Percentiles rank a stretch among this genome's conserved stretches.
These are phyloP conservation scores for Dioctria linearis DNA, from an alignment of 2,888 invertebrate species.

Conservation along the genomic window DNA sequence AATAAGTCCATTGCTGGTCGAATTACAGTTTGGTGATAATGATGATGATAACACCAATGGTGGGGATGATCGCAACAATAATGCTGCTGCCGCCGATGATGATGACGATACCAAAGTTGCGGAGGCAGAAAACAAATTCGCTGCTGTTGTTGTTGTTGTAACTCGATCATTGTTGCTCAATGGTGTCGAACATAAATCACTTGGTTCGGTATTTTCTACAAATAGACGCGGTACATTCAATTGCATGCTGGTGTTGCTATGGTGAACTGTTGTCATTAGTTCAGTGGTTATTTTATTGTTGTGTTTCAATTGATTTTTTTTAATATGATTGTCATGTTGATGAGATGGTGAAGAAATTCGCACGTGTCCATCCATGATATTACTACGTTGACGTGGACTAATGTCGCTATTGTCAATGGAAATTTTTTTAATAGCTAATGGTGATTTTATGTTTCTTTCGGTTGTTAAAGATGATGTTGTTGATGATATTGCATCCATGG, in stretches of 20 bases:
- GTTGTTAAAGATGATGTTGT: constrained; percentile 12
- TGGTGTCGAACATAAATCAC: constrained; percentile 55
- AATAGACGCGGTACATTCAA: constrained; percentile 7
- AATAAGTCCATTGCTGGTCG: constrained; percentile 48
- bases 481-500: constrained; percentile 68
- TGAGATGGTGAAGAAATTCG: constrained; percentile 38
- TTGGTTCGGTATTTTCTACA: constrained; percentile 22
- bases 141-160: constrained; percentile 30
- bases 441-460: constrained; percentile 60
- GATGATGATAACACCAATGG: too few species aligned
- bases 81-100: background rate
- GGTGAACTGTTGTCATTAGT: background rate
- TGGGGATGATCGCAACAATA: too few species aligned
- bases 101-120: constrained; percentile 2
- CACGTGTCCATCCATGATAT: constrained; percentile 39
- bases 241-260: constrained; percentile 9
- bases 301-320: constrained; percentile 9
- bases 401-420: constrained; percentile 65
- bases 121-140: constrained; percentile 14
- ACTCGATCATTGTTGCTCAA: constrained; percentile 49
- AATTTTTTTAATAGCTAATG: constrained; percentile 65
- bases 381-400: constrained; percentile 21
- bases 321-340: constrained; percentile 38
- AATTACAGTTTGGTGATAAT: constrained; percentile 2
- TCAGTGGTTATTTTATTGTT: background rate